Conservation (phyloP, 2,888 invertebrate species). For the Orchestes rusci region DNA sequence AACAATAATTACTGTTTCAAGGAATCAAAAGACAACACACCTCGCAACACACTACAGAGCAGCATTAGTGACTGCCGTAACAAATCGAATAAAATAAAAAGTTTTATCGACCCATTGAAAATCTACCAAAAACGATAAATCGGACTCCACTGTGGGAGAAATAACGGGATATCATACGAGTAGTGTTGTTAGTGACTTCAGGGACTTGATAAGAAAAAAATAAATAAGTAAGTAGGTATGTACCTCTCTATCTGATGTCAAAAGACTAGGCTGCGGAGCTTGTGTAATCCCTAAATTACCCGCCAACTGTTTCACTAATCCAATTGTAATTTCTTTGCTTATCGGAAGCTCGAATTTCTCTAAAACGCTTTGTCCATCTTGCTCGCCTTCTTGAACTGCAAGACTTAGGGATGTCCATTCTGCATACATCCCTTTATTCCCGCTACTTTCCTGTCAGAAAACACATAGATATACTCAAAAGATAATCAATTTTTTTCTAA, state of each 20-base stretch:
- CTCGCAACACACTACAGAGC: too few species aligned
- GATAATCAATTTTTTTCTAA: not conserved
- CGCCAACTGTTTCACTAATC: conserved; percentile 72
- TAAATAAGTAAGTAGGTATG: too few species aligned
- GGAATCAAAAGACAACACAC: too few species aligned
- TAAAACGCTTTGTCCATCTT: conserved; percentile 64
- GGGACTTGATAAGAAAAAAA: too few species aligned
- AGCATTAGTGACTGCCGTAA: too few species aligned
- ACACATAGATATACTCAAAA: not conserved
- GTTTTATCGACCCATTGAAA: too few species aligned
- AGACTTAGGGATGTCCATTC: conserved; percentile 73
- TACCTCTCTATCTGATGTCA: conserved; percentile 81
- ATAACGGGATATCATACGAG: too few species aligned
- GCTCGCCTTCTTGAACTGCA: conserved; percentile 56
- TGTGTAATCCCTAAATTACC: conserved; percentile 65
- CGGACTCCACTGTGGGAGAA: too few species aligned
- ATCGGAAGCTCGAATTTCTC: conserved; percentile 66
- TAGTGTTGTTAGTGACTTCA: too few species aligned
- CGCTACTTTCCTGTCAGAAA: conserved; percentile 50
- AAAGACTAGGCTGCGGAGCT: conserved; percentile 74
- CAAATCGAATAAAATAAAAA: too few species aligned
- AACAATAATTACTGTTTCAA: too few species aligned
- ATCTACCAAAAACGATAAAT: too few species aligned
- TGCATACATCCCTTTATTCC: conserved; percentile 71
- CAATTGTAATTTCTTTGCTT: conserved; percentile 74